A percentile compares a stretch with the other conserved stretches of the same genome.
phyloP scores from a whole-genome alignment of 1,140 invertebrate genomes.

The Yoshiicerus persimilis region DNA sequence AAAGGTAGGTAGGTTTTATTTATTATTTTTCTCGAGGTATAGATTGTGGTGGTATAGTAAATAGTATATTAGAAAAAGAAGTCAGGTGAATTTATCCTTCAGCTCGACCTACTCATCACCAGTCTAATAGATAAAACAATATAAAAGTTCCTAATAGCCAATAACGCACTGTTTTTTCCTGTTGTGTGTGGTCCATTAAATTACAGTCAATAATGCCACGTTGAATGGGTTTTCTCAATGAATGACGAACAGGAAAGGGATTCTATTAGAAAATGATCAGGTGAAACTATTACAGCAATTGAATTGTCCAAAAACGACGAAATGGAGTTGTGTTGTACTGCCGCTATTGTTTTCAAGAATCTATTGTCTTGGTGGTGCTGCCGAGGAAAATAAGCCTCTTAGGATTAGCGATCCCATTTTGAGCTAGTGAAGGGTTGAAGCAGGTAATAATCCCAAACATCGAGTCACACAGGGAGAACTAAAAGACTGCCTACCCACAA shows the following conservation, averaged over 20 bases:
- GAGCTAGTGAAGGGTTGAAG: too few relatives aligned
- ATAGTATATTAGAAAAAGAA: too few relatives aligned
- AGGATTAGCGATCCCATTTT: too few relatives aligned
- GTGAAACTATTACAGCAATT: not conserved
- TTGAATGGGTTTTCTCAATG: slow-evolving; percentile 3
- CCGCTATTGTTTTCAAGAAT: too few relatives aligned
- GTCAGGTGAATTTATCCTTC: not conserved
- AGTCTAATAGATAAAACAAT: slow-evolving; percentile 4
- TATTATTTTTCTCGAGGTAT: not conserved
- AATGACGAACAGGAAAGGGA: not conserved
- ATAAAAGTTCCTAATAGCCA: slow-evolving; percentile 6
- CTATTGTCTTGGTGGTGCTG: too few relatives aligned
- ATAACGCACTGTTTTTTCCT: not conserved
- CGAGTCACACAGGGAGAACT: too few relatives aligned
- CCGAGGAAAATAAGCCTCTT: too few relatives aligned
- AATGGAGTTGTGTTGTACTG: too few relatives aligned
- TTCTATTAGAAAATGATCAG: not conserved
- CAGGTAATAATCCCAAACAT: too few relatives aligned
- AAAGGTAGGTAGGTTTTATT: not conserved
- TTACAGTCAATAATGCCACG: not conserved
- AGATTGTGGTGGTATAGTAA: not conserved
- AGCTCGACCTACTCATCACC: not conserved
- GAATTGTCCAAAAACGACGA: not conserved
- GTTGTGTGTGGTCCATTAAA: slow-evolving; percentile 9
- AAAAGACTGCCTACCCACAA: too few relatives aligned